Conservation (phyloP, 2,797 vertebrate species). For the Paratrypauchen microcephalus region DNA sequence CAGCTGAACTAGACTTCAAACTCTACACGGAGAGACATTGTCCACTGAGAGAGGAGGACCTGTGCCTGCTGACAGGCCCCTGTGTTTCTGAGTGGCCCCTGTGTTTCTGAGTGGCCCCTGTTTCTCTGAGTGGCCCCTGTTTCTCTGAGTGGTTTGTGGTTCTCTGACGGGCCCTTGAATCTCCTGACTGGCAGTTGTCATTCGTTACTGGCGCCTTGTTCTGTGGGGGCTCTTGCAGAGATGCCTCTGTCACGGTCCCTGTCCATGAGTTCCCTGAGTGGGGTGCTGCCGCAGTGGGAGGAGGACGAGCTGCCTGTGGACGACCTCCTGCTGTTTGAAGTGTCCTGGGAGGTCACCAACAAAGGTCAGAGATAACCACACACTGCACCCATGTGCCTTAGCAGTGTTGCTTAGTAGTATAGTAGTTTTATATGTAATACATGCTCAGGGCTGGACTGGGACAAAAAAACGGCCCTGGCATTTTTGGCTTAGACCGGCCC, state of each 20-base stretch:
- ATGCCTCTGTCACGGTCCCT: slow-evolving; percentile 90
- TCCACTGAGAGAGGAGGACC: background rate
- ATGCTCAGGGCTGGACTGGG: too few relatives aligned
- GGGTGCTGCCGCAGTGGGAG: slow-evolving; percentile 86
- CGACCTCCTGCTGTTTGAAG: slow-evolving; percentile 90
- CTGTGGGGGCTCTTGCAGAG: background rate
- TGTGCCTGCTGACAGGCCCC: background rate
- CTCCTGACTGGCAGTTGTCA: background rate
- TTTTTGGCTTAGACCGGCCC: too few relatives aligned
- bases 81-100: background rate
- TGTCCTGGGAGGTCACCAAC: slow-evolving; percentile 97
- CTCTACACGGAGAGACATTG: background rate
- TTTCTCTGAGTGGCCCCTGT: too few relatives aligned
- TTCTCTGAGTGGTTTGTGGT: background rate
- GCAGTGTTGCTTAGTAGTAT: too few relatives aligned
- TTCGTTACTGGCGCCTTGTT: background rate
- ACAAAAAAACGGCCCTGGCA: too few relatives aligned
- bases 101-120: background rate
- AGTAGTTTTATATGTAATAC: too few relatives aligned
- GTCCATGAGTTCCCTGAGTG: slow-evolving; percentile 89
- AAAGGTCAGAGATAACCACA: slow-evolving; percentile 81
- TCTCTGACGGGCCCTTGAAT: background rate
- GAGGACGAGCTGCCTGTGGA: slow-evolving; percentile 86
- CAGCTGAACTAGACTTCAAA: background rate
- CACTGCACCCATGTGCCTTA: too few relatives aligned